These are phyloP conservation scores for Agelastica alni DNA, from an alignment of 2,888 invertebrate species.

Conservation along the genomic window DNA sequence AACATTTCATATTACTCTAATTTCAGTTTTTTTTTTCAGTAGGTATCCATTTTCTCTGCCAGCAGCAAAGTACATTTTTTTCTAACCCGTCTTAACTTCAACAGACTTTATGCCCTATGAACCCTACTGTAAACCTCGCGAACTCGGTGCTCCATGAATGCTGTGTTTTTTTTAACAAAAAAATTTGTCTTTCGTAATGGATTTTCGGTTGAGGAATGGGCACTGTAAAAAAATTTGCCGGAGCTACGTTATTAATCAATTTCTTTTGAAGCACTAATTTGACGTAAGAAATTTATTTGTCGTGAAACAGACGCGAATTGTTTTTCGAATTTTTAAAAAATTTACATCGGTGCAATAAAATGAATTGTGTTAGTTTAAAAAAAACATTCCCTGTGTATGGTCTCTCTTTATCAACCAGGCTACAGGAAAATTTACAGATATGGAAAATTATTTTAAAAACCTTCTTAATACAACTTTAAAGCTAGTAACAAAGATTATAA, in stretches of 20 bases:
- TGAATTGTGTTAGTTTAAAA: too few relatives aligned
- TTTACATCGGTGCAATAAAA: too few relatives aligned
- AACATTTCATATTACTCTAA: too few relatives aligned
- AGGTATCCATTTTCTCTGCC: too few relatives aligned
- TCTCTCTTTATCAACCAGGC: too few relatives aligned
- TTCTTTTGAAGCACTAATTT: neutral
- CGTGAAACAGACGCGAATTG: neutral
- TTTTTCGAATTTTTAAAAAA: too few relatives aligned
- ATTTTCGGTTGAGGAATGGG: neutral
- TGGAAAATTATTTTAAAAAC: too few relatives aligned
- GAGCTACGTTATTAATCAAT: neutral
- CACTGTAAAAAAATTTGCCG: neutral
- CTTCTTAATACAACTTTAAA: too few relatives aligned
- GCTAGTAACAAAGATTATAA: too few relatives aligned
- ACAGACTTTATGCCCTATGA: neutral
- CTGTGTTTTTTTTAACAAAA: neutral
- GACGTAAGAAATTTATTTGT: neutral
- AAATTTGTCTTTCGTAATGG: conserved; percentile 1
- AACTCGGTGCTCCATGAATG: neutral
- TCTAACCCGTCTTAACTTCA: neutral
- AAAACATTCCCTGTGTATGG: too few relatives aligned
- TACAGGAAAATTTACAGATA: too few relatives aligned
- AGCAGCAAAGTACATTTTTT: neutral
- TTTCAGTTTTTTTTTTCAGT: too few relatives aligned
- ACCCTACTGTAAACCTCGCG: neutral